A percentile compares a stretch with the other conserved stretches of the same genome.
These are phyloP conservation scores for Mythimna pallens DNA, from an alignment of 2,888 invertebrate genomes.

Conservation along the genomic window DNA sequence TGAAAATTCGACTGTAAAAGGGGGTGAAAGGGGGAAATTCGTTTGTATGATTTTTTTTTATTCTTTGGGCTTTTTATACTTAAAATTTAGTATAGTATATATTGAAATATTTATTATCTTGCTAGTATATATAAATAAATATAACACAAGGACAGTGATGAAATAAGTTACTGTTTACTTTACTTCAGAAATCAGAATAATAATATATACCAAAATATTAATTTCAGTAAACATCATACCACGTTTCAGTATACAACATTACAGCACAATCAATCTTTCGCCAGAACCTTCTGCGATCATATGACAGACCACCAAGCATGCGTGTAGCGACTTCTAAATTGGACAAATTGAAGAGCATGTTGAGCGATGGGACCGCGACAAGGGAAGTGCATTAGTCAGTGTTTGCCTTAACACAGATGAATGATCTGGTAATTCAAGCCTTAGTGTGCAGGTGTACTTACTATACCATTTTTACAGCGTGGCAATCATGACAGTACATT, in stretches of 20 bases:
- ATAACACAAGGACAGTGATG: too few species aligned
- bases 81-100: too few species aligned
- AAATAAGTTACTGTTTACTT: too few species aligned
- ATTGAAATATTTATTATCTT: too few species aligned
- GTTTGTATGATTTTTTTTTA: too few species aligned
- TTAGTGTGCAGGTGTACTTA: conserved; percentile 22
- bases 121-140: too few species aligned
- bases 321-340: conserved; percentile 47
- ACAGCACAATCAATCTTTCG: conserved; percentile 42
- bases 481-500: too few species aligned
- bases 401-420: conserved; percentile 60
- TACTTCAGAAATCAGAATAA: too few species aligned
- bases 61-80: too few species aligned
- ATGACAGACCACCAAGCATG: conserved; percentile 45
- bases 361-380: conserved; percentile 65
- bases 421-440: conserved; percentile 50
- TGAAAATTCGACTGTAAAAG: too few species aligned
- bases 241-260: conserved; percentile 1
- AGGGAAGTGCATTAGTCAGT: conserved; percentile 68
- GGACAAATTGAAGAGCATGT: conserved; percentile 59
- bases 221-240: neutral
- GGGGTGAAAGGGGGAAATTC: too few species aligned
- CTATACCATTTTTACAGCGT: neutral
- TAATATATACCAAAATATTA: neutral
- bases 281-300: conserved; percentile 45